Percentiles rank a stretch among this genome's conserved stretches.
phyloP scores from a whole-genome alignment of 2,888 invertebrate genomes.

The Drosophila meridiana region DNA sequence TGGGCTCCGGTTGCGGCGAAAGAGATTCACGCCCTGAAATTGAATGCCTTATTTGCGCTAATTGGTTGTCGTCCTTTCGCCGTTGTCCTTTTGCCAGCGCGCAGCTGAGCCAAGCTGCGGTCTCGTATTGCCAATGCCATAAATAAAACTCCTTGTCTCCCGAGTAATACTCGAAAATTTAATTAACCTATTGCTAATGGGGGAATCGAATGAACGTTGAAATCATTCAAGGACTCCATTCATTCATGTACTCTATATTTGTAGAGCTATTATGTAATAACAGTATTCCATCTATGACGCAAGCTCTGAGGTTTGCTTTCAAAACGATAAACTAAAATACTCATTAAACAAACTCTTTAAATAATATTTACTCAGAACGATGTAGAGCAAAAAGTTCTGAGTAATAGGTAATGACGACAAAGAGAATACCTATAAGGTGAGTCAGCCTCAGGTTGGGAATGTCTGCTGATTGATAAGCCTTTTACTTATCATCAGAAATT shows the following conservation, averaged over 20 bases:
- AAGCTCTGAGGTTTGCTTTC: background rate
- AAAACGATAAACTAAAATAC: background rate
- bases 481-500: background rate
- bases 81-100: conserved; percentile 1
- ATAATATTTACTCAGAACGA: no score
- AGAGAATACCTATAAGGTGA: background rate
- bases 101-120: background rate
- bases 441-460: background rate
- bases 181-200: background rate
- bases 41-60: conserved; percentile 42
- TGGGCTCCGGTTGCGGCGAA: conserved; percentile 20
- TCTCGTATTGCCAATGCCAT: conserved; percentile 1
- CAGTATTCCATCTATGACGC: background rate
- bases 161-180: background rate
- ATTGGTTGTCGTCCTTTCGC: conserved; percentile 32
- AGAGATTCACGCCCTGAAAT: conserved; percentile 35
- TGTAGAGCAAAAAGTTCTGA: background rate
- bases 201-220: background rate
- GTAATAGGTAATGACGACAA: background rate
- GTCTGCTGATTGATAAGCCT: background rate
- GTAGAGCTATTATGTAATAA: background rate
- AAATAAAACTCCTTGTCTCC: background rate
- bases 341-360: no score
- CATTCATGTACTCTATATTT: no score
- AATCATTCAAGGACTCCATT: background rate